Evolutionary conservation across 2,888 invertebrate genomes (phyloP).

Genomic region (Actias luna): DNA sequence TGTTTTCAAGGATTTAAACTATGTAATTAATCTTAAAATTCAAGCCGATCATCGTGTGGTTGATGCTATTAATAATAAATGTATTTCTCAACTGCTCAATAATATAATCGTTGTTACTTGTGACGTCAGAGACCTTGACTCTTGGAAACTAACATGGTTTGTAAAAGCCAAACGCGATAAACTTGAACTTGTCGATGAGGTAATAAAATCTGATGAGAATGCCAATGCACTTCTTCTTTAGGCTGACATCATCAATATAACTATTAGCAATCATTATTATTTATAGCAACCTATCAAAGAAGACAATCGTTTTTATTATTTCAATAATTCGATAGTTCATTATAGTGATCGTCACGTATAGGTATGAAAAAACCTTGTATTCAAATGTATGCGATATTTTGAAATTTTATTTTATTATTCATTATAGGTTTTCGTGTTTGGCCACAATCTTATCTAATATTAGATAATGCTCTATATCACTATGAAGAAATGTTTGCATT

Average conservation of each 20-base stretch:
- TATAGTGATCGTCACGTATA: neutral
- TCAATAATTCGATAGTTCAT: neutral
- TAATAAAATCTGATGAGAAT: conserved; percentile 15
- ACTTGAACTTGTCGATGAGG: conserved; percentile 15
- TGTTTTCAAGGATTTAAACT: neutral
- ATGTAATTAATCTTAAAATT: neutral
- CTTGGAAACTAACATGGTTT: conserved; percentile 12
- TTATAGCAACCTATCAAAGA: neutral
- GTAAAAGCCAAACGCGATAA: conserved; percentile 8
- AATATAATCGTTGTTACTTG: neutral
- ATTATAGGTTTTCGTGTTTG: no score
- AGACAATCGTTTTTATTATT: neutral
- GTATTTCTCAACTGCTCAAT: neutral
- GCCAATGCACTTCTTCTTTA: conserved; percentile 14
- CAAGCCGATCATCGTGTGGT: neutral
- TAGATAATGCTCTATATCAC: no score
- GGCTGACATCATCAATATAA: conserved; percentile 18
- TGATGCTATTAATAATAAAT: conserved; percentile 5
- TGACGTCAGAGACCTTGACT: conserved; percentile 12
- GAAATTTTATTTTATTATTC: no score
- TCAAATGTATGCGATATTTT: no score
- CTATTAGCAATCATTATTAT: conserved; percentile 7
- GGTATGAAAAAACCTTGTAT: no score
- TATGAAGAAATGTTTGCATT: no score
- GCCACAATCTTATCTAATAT: no score